Base-by-base conservation (phyloP, 2,797 vertebrate genomes). In the Erpetoichthys calabaricus region DNA sequence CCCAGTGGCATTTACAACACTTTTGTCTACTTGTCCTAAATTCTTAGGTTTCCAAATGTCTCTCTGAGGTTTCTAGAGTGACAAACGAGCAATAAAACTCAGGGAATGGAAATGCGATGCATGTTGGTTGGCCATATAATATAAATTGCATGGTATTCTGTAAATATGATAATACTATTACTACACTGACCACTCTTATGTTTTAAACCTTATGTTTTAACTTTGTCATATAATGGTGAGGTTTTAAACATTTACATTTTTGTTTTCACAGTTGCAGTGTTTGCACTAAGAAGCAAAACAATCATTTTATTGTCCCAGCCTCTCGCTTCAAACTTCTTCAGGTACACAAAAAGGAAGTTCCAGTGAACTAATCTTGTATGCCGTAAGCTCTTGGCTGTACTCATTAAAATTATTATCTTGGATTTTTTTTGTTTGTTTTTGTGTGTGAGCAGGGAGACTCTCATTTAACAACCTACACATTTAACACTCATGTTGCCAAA, bases 251-350 rank as follows among this genome's bases (percentile, higher is more conserved):
- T 10, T 44, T 6, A 6, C 47, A 6, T 46, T 63, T 67, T 57
- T 63, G 61, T 68, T 70, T 66, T 56, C 63, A 42, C 71, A 98
- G 94, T 60, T 99, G 95, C 74, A 98, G 92, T 70, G 86, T 99
- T 74, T 99, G 96, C 71, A 90, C 79, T 62, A 98, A 91, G 84
- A 98, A 98, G 73, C 92, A 97, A 79, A 94, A 96, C 71, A 80
- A 70, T 60, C 92, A 98, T 70, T 98, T 98, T 70, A 93, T 98
- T 53, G 90, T 97, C 49, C 90, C 95, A 8, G 85, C 90, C 3
- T 84, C 74, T 0, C 65, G 67, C 7, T 98, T 99, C 74, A 94
- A 78, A 51, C 83, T 97, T 63, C 70, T 96, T 71, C 85, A 93
- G 90, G 95, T 98, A 79, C 51, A 58, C 25, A 56, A 25, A 25